Percentiles rank a stretch among this genome's conserved stretches.
Evolutionary conservation across 2,797 vertebrate species (phyloP).

Genomic region (Sciurus carolinensis): DNA sequence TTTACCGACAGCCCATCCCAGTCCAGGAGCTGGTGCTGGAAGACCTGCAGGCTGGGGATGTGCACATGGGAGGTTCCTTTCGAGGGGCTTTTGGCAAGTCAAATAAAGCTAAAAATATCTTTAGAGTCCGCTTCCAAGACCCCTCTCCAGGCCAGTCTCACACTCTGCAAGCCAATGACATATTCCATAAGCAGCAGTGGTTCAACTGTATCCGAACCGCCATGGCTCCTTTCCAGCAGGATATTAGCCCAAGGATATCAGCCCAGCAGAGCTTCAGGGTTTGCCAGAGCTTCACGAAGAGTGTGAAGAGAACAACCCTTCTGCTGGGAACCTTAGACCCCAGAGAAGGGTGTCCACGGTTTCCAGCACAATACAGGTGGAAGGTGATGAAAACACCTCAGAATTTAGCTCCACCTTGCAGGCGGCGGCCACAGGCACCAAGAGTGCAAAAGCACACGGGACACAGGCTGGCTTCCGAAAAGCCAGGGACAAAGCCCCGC

Average conservation of each 20-base stretch:
- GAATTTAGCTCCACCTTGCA: constrained; percentile 77
- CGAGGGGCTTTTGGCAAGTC: constrained; percentile 96
- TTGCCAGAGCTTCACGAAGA: constrained; percentile 86
- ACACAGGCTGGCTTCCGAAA: constrained; percentile 85
- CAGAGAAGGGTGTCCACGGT: constrained; percentile 86
- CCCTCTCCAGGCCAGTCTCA: constrained; percentile 93
- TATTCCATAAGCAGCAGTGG: constrained; percentile 99
- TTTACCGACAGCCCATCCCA: constrained; percentile 97
- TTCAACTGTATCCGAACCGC: constrained; percentile 94
- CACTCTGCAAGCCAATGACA: constrained; percentile 96
- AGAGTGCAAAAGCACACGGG: constrained; percentile 69
- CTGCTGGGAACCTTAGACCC: not conserved
- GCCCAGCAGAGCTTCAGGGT: constrained; percentile 74
- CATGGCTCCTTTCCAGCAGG: constrained; percentile 90
- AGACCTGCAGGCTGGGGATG: constrained; percentile 97
- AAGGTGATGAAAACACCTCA: constrained; percentile 88
- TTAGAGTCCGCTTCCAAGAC: constrained; percentile 95
- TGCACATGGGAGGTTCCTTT: constrained; percentile 97
- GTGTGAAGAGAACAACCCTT: constrained; percentile 85
- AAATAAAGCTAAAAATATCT: constrained; percentile 99
- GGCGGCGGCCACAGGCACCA: constrained; percentile 71
- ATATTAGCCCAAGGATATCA: fast-evolving
- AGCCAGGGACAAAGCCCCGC: constrained; percentile 92
- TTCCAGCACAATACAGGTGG: constrained; percentile 88
- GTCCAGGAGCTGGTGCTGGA: constrained; percentile 95